Evolutionary conservation across 2,113 vertebrate genomes (phyloP).

Genomic region (Manacus vitellinus): DNA sequence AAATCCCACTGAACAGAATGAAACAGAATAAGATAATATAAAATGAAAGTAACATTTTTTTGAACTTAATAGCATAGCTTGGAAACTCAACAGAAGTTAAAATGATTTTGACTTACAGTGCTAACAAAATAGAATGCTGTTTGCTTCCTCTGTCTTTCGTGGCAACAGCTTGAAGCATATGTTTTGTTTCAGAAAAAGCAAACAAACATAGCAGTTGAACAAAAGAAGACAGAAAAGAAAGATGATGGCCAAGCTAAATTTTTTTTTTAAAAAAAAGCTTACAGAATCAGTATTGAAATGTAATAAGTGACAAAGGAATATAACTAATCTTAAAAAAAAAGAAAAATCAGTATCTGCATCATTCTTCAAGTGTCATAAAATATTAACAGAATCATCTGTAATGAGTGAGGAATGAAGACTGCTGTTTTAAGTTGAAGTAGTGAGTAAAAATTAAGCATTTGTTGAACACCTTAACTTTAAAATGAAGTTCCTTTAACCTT

Average conservation of each 20-base stretch:
- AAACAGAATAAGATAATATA: background rate
- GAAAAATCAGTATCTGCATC: background rate
- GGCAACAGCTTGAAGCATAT: background rate
- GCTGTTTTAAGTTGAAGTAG: conserved; percentile 9
- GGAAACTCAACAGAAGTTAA: background rate
- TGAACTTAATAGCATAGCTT: background rate
- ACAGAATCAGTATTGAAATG: background rate
- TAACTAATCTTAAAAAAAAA: background rate
- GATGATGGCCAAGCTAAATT: background rate
- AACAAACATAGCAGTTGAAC: background rate
- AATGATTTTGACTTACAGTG: background rate
- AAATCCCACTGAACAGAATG: background rate
- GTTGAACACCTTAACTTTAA: background rate
- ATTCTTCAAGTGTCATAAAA: conserved; percentile 33
- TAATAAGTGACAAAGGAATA: conserved; percentile 6
- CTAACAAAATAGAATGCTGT: background rate
- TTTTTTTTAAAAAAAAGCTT: background rate
- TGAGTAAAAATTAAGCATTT: conserved; percentile 36
- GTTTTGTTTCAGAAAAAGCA: background rate
- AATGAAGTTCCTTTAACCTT: background rate
- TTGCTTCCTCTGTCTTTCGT: background rate
- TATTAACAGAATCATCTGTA: conserved; percentile 22
- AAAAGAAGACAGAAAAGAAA: background rate
- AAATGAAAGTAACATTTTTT: background rate
- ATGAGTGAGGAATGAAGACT: background rate